Conservation (phyloP, 64 coral and sea anemone species). For the Dendronephthya gigantea region DNA sequence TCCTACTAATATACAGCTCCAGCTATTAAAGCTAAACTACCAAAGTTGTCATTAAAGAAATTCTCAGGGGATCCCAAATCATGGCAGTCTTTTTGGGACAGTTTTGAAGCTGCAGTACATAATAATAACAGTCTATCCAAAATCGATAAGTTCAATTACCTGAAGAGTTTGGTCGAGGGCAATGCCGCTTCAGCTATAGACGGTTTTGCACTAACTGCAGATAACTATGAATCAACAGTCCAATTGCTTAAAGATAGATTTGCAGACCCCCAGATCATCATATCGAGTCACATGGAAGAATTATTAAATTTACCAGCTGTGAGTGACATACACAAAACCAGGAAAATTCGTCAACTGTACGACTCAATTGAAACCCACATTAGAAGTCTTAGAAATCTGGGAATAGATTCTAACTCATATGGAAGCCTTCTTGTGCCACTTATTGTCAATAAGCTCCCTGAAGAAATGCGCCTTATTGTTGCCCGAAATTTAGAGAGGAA, state of each 20-base stretch:
- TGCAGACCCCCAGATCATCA: neutral
- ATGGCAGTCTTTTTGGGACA: too few relatives aligned
- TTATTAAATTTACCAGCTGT: too few relatives aligned
- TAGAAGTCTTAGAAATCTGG: neutral
- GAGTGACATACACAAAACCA: too few relatives aligned
- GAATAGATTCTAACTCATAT: neutral
- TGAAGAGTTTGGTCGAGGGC: too few relatives aligned
- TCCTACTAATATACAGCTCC: too few relatives aligned
- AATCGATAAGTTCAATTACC: too few relatives aligned
- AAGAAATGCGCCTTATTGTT: neutral
- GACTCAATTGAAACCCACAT: constrained; percentile 5
- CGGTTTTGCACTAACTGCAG: neutral
- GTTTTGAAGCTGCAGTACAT: too few relatives aligned
- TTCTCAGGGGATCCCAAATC: too few relatives aligned
- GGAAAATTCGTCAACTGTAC: neutral
- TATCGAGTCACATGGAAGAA: neutral
- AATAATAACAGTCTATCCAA: too few relatives aligned
- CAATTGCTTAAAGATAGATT: neutral
- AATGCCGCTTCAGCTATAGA: neutral
- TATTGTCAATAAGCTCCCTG: neutral
- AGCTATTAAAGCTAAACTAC: too few relatives aligned
- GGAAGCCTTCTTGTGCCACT: neutral
- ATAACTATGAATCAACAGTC: neutral
- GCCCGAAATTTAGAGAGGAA: neutral
- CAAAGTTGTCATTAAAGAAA: too few relatives aligned